A percentile compares a stretch with the other conserved stretches of the same genome.
Conservation (phyloP, 1,140 invertebrate genomes). For the Oreohelix idahoensis region DNA sequence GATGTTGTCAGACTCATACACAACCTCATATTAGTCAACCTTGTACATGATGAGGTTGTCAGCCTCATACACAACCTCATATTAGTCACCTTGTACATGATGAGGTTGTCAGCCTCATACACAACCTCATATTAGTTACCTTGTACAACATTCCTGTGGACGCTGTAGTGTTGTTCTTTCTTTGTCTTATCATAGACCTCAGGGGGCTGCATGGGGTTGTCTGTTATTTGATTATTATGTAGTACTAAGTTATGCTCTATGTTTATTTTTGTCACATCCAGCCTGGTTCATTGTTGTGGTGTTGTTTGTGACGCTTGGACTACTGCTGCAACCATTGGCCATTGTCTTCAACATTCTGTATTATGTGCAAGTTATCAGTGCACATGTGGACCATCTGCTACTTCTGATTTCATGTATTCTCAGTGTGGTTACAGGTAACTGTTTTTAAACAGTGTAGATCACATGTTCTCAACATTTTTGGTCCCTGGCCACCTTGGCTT, state of each 20-base stretch:
- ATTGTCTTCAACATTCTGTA: slow-evolving; percentile 37
- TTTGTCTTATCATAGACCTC: neutral
- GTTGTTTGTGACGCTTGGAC: slow-evolving; percentile 35
- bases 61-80: too few species aligned
- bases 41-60: too few species aligned
- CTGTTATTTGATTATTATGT: neutral
- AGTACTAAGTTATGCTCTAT: too few species aligned
- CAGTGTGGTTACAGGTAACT: slow-evolving; percentile 5
- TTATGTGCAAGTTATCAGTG: slow-evolving; percentile 14
- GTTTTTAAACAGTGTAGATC: too few species aligned
- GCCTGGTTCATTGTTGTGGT: slow-evolving; percentile 36
- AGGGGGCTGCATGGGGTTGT: neutral
- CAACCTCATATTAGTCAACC: too few species aligned
- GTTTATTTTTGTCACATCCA: neutral
- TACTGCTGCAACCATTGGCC: slow-evolving; percentile 15
- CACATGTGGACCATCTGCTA: slow-evolving; percentile 18
- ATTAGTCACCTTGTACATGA: too few species aligned
- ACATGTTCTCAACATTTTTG: too few species aligned
- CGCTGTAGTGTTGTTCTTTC: neutral
- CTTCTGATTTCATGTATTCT: slow-evolving; percentile 6
- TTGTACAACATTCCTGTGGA: too few species aligned
- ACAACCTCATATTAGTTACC: too few species aligned
- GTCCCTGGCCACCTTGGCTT: too few species aligned
- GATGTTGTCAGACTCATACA: too few species aligned
- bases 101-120: too few species aligned